Base-by-base conservation (phyloP, 2,797 vertebrate species). In the Sebastes taczanowskii region DNA sequence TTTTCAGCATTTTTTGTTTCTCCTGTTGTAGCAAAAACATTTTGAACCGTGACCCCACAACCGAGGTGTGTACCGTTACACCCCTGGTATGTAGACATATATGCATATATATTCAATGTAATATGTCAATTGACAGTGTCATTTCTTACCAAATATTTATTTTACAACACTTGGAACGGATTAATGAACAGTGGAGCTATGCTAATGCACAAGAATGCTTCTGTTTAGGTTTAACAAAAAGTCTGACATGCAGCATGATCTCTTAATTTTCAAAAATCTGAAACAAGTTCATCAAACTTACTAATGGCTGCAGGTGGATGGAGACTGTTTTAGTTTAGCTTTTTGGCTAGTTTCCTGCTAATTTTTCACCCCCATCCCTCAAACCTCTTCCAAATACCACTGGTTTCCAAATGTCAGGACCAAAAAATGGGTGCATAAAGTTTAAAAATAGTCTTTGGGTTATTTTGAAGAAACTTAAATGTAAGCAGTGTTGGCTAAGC, bases 361-460 rank as follows among this genome's bases (percentile, higher is more conserved):
- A 10, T 71, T 35, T 53, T 65, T 27, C 7, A 29, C 1, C 34
- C 35, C 13, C 3, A 34, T 38, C 8, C 38, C 74, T n/a, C 7
- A 63, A 74, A 63, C 2, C 29, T 34, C 5, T 71, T 69, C 7
- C 58, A 74, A 83, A 71, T 20, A 73, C 81, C 82, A 68, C n/a
- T 92, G 83, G 86, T 91, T 92, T 91, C 83, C 88, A 89, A 74
- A 87, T 90, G 77, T 85, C 58, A 76, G 53, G 35, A 42, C 20
- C 11, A 23, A 49, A 64, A 85, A 77, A 75, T 46, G 5, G 9
- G 23, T 58, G 34, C 13, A 30, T 11, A 55, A 69, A 27, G 5
- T 80, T 34, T n/a, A 22, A 42, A 66, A 60, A 9, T 32, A 2
- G 9, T 60, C 5, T 82, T 1, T 64, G 2, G 16, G n/a, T 64